phyloP scores from a whole-genome alignment of 2,113 vertebrate genomes.

The Seriola rivoliana region DNA sequence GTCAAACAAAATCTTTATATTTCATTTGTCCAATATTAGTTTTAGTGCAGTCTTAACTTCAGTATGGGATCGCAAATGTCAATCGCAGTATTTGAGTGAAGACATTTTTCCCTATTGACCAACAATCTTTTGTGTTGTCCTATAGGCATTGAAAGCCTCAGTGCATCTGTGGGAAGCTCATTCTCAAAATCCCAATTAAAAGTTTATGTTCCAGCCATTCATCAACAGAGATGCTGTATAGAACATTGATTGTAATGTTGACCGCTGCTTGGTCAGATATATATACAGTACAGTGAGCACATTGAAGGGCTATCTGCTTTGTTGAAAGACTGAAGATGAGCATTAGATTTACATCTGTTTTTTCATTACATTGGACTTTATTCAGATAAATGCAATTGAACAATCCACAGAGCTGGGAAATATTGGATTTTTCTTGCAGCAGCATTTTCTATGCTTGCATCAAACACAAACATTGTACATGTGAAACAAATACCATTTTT shows the following conservation, averaged over 20 bases:
- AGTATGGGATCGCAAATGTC: background rate
- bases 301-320: conserved; percentile 39
- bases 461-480: background rate
- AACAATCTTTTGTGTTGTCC: conserved; percentile 30
- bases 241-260: conserved; percentile 73
- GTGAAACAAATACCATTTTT: background rate
- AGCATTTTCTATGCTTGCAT: background rate
- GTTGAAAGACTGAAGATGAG: conserved; percentile 35
- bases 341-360: conserved; percentile 47
- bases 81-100: conserved; percentile 7
- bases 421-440: conserved; percentile 1
- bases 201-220: conserved; percentile 66
- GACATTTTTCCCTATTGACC: conserved; percentile 49
- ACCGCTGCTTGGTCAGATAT: conserved; percentile 55
- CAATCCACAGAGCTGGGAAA: conserved; percentile 16
- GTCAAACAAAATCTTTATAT: background rate
- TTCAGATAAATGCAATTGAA: conserved; percentile 22
- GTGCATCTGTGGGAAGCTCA: conserved; percentile 31
- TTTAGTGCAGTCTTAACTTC: background rate
- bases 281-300: conserved; percentile 55
- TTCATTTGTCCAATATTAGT: background rate
- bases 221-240: conserved; percentile 58
- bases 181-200: conserved; percentile 74
- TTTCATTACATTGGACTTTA: conserved; percentile 21
- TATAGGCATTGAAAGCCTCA: conserved; percentile 41